Base-by-base conservation (phyloP, 2,113 vertebrate genomes). In the Sceloporus undulatus region DNA sequence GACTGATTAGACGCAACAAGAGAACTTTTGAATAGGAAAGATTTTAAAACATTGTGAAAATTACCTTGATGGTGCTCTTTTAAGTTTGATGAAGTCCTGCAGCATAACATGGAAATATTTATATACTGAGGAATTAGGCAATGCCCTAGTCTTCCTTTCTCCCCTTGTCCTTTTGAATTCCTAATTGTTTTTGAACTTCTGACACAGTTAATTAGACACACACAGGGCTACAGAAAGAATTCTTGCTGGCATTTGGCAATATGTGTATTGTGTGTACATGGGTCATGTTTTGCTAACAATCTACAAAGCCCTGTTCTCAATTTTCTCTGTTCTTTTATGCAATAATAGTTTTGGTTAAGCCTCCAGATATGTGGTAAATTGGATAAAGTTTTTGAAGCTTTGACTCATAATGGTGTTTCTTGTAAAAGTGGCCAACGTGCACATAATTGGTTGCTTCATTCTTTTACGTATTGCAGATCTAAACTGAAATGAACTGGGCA, bases 281-380 rank as follows among this genome's bases (percentile, higher is more conserved):
- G 79, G 87, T 87, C 85, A 84, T 92, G 87, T 87, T 90, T 93
- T 93, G 94, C 93, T 94, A 89, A 90, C 89, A 88, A 95, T 95
- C 91, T 91, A 82, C 89, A 95, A 90, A 91, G 76, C n/a, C 74
- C 95, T 96, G 96, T 95, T 97, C 96, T 93, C 95, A 97, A 97
- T 97, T 96, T 97, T 94, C 94, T 96, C 82, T 74, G 88, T 94
- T 96, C 94, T 95, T 96, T 97, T 88, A 96, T 91, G 93, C 88
- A 96, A 92, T 95, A 94, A 95, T 95, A 94, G 92, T 94, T 93
- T 91, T 90, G 93, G 95, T 95, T 97, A 96, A 92, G 92, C 92
- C 95, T 96, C 95, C 21, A 81, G 95, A 96, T 96, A 92, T 85
- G 74, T 88, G 82, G 89, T 92, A 95, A 96, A 96, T 95, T 93